phyloP scores from a whole-genome alignment of 2,113 vertebrate species.

The Hyaena hyaena region DNA sequence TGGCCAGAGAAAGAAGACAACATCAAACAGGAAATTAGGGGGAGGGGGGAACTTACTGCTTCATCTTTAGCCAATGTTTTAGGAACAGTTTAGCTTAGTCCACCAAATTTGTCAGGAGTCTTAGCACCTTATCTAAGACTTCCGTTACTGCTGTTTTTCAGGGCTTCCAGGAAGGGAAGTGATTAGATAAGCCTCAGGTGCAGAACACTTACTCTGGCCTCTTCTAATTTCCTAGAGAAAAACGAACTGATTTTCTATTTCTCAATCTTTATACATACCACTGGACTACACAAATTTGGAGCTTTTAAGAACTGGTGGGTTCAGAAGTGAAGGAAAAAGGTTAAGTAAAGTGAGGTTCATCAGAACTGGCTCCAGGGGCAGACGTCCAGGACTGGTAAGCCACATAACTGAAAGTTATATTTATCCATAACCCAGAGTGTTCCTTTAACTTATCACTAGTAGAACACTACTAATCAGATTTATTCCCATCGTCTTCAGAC shows the following conservation, averaged over 20 bases:
- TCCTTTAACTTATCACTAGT: not conserved
- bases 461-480: not conserved
- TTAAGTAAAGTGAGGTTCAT: not conserved
- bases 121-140: not conserved
- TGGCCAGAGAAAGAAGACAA: not conserved
- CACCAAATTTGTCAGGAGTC: not conserved
- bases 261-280: not conserved
- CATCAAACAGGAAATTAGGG: not conserved
- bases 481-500: conserved; percentile 2
- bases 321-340: not conserved
- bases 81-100: not conserved
- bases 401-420: not conserved
- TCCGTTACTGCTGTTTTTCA: not conserved
- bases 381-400: not conserved
- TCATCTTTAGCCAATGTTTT: not conserved
- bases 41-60: not conserved
- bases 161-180: not conserved
- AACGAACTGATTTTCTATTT: conserved; percentile 20
- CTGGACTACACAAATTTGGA: not conserved
- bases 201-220: not conserved
- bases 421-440: not conserved
- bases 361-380: not conserved
- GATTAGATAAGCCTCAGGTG: not conserved
- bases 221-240: conserved; percentile 23
- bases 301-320: not conserved